Evolutionary conservation across 2,113 vertebrate species (phyloP).

Genomic region (Petaurus breviceps): DNA sequence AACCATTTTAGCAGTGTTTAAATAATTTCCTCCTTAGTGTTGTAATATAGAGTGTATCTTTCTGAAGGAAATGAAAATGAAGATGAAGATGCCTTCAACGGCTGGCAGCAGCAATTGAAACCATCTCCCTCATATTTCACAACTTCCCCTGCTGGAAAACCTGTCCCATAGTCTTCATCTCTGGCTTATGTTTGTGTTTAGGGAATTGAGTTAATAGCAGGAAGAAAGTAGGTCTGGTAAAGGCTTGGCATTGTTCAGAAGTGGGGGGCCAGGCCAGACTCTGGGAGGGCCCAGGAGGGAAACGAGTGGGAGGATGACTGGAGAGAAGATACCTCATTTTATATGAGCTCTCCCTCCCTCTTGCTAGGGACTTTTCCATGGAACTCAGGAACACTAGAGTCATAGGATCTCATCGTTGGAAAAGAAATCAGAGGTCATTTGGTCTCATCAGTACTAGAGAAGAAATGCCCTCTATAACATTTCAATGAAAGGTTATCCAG

Average conservation of each 20-base stretch:
- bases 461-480: not conserved
- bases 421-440: not conserved
- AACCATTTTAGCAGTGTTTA: slow-evolving; percentile 36
- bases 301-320: not conserved
- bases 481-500: not conserved
- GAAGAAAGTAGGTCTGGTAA: not conserved
- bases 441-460: not conserved
- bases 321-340: fast-evolving
- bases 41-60: slow-evolving; percentile 62
- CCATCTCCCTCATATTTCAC: slow-evolving; percentile 71
- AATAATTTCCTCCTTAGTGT: slow-evolving; percentile 50
- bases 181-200: slow-evolving; percentile 27
- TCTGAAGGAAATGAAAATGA: slow-evolving; percentile 44
- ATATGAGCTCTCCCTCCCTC: not conserved
- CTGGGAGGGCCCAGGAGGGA: not conserved
- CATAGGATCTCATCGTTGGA: not conserved
- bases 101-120: not conserved
- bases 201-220: not conserved
- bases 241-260: fast-evolving
- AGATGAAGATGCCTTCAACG: slow-evolving; percentile 34
- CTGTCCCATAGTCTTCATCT: slow-evolving; percentile 47
- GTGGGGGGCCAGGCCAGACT: not conserved
- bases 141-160: slow-evolving; percentile 64
- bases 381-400: not conserved
- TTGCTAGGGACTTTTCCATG: not conserved